Evolutionary conservation across 2,888 invertebrate species (phyloP).

Genomic region (Xylophagus ater): DNA sequence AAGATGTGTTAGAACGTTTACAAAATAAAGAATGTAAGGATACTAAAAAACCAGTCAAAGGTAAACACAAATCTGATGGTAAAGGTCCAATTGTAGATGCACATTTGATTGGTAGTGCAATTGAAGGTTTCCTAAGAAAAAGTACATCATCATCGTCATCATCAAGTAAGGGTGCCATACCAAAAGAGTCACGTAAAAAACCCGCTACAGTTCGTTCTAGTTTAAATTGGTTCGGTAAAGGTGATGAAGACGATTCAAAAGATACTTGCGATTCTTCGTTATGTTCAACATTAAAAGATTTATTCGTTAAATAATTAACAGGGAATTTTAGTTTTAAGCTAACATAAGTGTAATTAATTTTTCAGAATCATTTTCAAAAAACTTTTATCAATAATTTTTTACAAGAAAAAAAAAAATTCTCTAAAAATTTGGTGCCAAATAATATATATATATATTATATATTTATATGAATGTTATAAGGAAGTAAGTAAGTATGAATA

Average conservation of each 20-base stretch:
- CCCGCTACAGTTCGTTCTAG: slow-evolving; percentile 33
- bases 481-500: too few species aligned
- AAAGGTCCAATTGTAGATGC: slow-evolving; percentile 71
- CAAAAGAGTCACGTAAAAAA: slow-evolving; percentile 28
- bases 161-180: slow-evolving; percentile 38
- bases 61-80: slow-evolving; percentile 36
- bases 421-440: too few species aligned
- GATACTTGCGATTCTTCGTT: slow-evolving; percentile 70
- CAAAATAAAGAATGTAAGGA: slow-evolving; percentile 41
- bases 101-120: slow-evolving; percentile 69
- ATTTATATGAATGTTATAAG: too few species aligned
- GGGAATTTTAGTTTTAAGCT: slow-evolving; percentile 25
- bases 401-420: neutral
- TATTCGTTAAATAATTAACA: slow-evolving; percentile 64
- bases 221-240: slow-evolving; percentile 50
- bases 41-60: slow-evolving; percentile 24
- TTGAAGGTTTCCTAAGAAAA: slow-evolving; percentile 67
- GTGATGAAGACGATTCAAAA: slow-evolving; percentile 54
- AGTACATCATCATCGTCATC: slow-evolving; percentile 35
- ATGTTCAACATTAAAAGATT: slow-evolving; percentile 73
- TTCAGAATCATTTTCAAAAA: slow-evolving; percentile 1
- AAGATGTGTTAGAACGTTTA: slow-evolving; percentile 48
- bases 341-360: slow-evolving; percentile 17
- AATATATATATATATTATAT: too few species aligned
- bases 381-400: neutral